These are phyloP conservation scores for Nasonia vitripennis DNA, from an alignment of 1,140 invertebrate genomes.

Conservation along the genomic window DNA sequence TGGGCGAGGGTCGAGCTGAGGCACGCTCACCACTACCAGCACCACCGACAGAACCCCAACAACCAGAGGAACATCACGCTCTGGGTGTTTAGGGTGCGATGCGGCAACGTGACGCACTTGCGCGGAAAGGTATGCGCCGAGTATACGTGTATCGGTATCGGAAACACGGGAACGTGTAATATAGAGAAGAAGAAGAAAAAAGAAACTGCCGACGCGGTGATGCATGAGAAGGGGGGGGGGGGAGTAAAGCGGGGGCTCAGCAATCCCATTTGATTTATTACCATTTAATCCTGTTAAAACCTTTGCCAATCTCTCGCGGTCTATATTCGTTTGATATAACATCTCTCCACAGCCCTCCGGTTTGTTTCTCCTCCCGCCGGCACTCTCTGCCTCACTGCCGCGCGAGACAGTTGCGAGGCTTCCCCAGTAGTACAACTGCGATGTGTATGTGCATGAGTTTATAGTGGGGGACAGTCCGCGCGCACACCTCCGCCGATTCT, in stretches of 20 bases:
- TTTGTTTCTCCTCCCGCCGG: neutral
- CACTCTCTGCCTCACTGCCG: no score
- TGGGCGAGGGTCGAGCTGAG: slow-evolving; percentile 84
- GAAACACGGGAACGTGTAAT: neutral
- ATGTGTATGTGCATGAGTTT: no score
- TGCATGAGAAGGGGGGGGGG: neutral
- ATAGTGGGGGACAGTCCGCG: neutral
- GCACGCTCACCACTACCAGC: slow-evolving; percentile 73
- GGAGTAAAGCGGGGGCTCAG: slow-evolving; percentile 13
- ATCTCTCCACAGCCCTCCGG: neutral
- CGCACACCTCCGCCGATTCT: slow-evolving; percentile 9
- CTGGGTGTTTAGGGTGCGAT: slow-evolving; percentile 80
- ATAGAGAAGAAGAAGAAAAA: neutral
- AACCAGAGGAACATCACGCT: slow-evolving; percentile 78
- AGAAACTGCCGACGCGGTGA: neutral
- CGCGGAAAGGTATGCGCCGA: slow-evolving; percentile 75
- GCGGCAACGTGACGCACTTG: slow-evolving; percentile 77
- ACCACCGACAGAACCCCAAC: slow-evolving; percentile 70
- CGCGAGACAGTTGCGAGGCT: slow-evolving; percentile 37
- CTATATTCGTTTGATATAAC: slow-evolving; percentile 53
- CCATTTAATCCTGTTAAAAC: slow-evolving; percentile 55
- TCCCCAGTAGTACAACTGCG: neutral
- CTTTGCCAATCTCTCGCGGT: slow-evolving; percentile 46
- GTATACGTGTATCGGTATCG: neutral
- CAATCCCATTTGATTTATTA: slow-evolving; percentile 53